phyloP scores from a whole-genome alignment of 1,140 invertebrate genomes.

The Psilanteris sp. region DNA sequence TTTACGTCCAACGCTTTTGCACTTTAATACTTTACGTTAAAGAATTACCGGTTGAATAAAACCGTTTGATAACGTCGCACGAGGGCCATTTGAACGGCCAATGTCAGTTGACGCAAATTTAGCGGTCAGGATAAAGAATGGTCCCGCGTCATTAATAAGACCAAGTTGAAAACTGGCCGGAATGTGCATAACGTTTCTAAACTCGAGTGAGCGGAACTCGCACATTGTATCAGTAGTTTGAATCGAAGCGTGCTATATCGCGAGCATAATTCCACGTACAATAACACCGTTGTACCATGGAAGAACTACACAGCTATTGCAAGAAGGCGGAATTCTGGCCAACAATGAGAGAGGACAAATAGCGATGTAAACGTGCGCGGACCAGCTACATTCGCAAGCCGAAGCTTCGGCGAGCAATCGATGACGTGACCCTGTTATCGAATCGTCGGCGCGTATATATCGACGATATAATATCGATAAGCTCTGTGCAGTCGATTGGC shows the following conservation, averaged over 20 bases:
- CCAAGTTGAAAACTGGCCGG: background rate
- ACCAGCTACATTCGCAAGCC: slow-evolving; percentile 22
- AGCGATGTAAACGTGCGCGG: slow-evolving; percentile 29
- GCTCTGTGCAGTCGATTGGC: slow-evolving; percentile 41
- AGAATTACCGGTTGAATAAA: too few species aligned
- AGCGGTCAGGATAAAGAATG: too few species aligned
- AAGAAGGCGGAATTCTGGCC: slow-evolving; percentile 40
- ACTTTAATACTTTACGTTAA: too few species aligned
- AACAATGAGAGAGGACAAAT: slow-evolving; percentile 50
- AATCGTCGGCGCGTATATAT: slow-evolving; percentile 52
- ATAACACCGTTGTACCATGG: slow-evolving; percentile 33
- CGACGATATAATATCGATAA: slow-evolving; percentile 51
- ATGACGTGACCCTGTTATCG: slow-evolving; percentile 56
- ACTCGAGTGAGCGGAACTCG: slow-evolving; percentile 13
- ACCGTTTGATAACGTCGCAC: too few species aligned
- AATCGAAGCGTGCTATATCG: slow-evolving; percentile 44
- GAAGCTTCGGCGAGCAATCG: slow-evolving; percentile 43
- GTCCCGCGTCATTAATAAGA: slow-evolving; percentile 6
- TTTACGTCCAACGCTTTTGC: too few species aligned
- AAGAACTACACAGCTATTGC: slow-evolving; percentile 27
- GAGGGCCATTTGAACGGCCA: too few species aligned
- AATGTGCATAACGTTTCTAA: slow-evolving; percentile 20
- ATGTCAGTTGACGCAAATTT: too few species aligned
- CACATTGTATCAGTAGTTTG: slow-evolving; percentile 15
- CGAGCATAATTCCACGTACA: slow-evolving; percentile 41